Percentiles rank a stretch among this genome's conserved stretches.
phyloP scores from a whole-genome alignment of 2,888 invertebrate genomes.

The Ypsolopha sequella region DNA sequence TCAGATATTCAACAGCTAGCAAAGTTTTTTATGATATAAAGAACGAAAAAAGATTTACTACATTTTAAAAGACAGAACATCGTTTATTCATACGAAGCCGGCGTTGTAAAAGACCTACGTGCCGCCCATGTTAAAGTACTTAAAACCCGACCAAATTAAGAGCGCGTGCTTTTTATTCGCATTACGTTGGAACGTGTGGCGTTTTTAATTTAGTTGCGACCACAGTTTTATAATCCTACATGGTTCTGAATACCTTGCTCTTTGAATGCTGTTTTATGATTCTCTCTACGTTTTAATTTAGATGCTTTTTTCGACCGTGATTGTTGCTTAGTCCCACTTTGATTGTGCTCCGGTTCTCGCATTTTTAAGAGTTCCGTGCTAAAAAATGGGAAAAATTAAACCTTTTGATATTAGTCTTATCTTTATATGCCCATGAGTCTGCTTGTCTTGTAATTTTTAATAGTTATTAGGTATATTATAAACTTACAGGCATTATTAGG shows the following conservation, averaged over 20 bases:
- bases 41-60: not conserved
- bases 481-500: too few species aligned
- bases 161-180: conserved; percentile 7
- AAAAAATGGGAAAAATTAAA: too few species aligned
- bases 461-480: too few species aligned
- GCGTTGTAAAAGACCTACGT: conserved; percentile 30
- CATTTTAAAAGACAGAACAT: not conserved
- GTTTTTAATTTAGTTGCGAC: not conserved
- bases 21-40: too few species aligned
- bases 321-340: not conserved
- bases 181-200: not conserved
- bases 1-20: too few species aligned
- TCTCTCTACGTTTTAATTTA: not conserved
- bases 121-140: conserved; percentile 17
- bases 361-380: not conserved
- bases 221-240: not conserved
- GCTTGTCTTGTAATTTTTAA: too few species aligned
- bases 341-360: not conserved
- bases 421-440: too few species aligned
- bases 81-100: conserved; percentile 20
- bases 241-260: not conserved
- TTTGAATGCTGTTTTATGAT: not conserved
- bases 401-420: too few species aligned
- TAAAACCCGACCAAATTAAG: conserved; percentile 19
- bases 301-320: not conserved